Evolutionary conservation across 2,888 invertebrate species (phyloP).

Genomic region (Spisula subtruncata): DNA sequence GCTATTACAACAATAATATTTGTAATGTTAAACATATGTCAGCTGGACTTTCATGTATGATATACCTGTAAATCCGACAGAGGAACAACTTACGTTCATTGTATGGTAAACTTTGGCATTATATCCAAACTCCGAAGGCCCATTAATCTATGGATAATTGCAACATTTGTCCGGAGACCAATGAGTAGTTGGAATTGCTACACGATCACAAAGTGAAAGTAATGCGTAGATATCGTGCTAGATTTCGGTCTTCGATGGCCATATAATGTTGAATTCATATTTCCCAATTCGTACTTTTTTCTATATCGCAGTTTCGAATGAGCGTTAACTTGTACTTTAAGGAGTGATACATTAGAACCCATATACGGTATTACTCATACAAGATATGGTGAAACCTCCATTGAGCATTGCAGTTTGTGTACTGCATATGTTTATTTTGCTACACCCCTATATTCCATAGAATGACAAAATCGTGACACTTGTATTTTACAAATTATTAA

Average conservation of each 20-base stretch:
- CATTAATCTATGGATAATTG: not conserved
- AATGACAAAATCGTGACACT: too few species aligned
- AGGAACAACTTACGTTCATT: not conserved
- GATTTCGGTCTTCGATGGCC: not conserved
- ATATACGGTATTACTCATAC: too few species aligned
- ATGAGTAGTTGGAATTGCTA: not conserved
- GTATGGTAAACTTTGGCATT: not conserved
- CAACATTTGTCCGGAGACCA: not conserved
- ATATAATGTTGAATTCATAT: too few species aligned
- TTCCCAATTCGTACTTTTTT: too few species aligned
- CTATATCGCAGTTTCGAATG: too few species aligned
- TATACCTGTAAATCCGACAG: not conserved
- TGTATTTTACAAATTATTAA: too few species aligned
- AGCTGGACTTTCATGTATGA: not conserved
- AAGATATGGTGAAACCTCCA: too few species aligned
- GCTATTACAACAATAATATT: not conserved
- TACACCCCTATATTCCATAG: too few species aligned
- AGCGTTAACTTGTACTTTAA: too few species aligned
- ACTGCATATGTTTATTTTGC: too few species aligned
- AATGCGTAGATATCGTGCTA: not conserved
- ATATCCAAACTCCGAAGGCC: not conserved
- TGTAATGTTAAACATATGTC: conserved; percentile 15
- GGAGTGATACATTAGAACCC: too few species aligned
- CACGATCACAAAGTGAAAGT: not conserved
- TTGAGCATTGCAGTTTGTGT: too few species aligned